A percentile compares a stretch with the other conserved stretches of the same genome.
Evolutionary conservation across 2,797 vertebrate genomes (phyloP).

Genomic region (Melanotaenia parkinsoni): DNA sequence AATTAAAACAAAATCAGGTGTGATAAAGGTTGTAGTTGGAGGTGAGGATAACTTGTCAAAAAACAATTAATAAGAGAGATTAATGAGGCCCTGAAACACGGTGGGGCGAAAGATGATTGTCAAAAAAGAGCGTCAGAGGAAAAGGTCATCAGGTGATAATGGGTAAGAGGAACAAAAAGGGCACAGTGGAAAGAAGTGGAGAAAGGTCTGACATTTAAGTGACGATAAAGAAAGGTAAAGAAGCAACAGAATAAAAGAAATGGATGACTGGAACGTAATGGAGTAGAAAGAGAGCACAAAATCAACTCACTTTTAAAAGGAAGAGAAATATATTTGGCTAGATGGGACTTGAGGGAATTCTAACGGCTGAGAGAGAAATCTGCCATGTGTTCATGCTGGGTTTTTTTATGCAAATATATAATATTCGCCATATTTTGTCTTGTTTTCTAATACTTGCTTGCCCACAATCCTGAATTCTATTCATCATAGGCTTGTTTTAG

Average conservation of each 20-base stretch:
- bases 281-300: neutral
- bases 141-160: neutral
- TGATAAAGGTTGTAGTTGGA: neutral
- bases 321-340: conserved; percentile 6
- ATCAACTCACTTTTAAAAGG: conserved; percentile 7
- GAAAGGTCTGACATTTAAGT: conserved; percentile 15
- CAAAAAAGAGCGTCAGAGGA: neutral
- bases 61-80: neutral
- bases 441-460: neutral
- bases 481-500: too few species aligned
- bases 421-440: conserved; percentile 3
- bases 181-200: neutral
- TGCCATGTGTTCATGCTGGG: neutral
- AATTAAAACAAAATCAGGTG: neutral
- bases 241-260: neutral
- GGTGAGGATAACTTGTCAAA: neutral
- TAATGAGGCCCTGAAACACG: neutral
- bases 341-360: neutral
- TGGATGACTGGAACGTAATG: conserved; percentile 12
- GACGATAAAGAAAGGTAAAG: conserved; percentile 1
- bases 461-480: too few species aligned
- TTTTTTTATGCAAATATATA: neutral
- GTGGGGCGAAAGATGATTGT: neutral
- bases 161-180: neutral
- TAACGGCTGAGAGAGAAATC: neutral